Conservation (phyloP, 2,113 vertebrate genomes). For the Lasiurus cinereus region DNA sequence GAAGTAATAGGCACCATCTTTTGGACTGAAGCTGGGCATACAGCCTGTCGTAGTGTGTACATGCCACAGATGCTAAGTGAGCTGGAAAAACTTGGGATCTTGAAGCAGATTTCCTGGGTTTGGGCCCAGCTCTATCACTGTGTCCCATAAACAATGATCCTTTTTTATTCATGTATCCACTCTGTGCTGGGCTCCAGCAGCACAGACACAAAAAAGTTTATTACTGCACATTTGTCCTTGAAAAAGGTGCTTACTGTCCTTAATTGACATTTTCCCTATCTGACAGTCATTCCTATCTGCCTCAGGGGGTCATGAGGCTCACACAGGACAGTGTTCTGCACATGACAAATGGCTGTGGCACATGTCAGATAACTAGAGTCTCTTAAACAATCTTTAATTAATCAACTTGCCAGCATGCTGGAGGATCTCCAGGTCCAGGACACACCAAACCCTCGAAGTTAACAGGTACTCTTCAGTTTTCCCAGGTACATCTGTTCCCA, state of each 20-base stretch:
- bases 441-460: too few species aligned
- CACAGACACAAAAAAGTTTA: background rate
- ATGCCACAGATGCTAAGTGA: background rate
- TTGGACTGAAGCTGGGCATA: rapidly evolving
- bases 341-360: background rate
- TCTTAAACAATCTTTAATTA: background rate
- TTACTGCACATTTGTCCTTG: background rate
- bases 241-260: background rate
- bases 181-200: background rate
- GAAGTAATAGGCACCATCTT: background rate
- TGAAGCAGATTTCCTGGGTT: background rate
- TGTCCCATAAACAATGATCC: background rate
- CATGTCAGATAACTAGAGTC: background rate
- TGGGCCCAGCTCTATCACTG: background rate
- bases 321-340: background rate
- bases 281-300: background rate
- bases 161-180: background rate
- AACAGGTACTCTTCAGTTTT: background rate
- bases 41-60: rapidly evolving
- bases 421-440: background rate
- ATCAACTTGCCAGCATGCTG: background rate
- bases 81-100: background rate
- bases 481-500: background rate
- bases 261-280: background rate
- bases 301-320: background rate